These are phyloP conservation scores for Meles meles DNA, from an alignment of 2,113 vertebrate species.

Conservation along the genomic window DNA sequence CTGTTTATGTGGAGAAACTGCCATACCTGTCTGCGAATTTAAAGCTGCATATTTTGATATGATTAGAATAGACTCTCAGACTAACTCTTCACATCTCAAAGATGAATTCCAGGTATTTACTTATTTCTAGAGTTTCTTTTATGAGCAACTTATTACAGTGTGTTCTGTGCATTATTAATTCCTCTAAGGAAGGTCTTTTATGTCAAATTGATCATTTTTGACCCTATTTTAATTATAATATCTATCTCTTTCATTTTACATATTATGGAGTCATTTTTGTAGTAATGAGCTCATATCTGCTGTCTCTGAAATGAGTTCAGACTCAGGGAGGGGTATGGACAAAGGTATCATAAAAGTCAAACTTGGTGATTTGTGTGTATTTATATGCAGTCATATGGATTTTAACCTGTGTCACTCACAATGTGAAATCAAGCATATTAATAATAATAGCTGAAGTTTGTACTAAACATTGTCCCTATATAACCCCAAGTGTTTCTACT, in stretches of 20 bases:
- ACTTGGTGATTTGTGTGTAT: slow-evolving; percentile 22
- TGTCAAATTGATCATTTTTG: slow-evolving; percentile 44
- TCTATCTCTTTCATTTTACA: slow-evolving; percentile 32
- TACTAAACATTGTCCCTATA: not conserved
- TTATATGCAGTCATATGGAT: not conserved
- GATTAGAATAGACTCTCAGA: slow-evolving; percentile 99
- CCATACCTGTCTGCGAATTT: slow-evolving; percentile 97
- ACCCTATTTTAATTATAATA: slow-evolving; percentile 32
- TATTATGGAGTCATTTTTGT: slow-evolving; percentile 57
- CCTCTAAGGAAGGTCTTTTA: slow-evolving; percentile 63
- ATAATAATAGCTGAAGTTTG: slow-evolving; percentile 12
- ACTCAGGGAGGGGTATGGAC: not conserved
- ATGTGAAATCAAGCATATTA: not conserved
- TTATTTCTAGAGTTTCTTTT: slow-evolving; percentile 51
- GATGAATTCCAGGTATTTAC: slow-evolving; percentile 97
- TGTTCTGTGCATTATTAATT: slow-evolving; percentile 38
- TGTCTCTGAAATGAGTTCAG: slow-evolving; percentile 36
- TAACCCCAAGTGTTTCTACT: not conserved
- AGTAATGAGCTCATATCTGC: slow-evolving; percentile 54
- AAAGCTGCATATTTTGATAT: slow-evolving; percentile 99
- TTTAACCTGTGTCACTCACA: not conserved
- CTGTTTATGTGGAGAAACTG: slow-evolving; percentile 98
- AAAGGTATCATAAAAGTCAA: slow-evolving; percentile 16
- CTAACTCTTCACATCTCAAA: slow-evolving; percentile 98
- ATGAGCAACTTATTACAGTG: slow-evolving; percentile 28